Conservation (phyloP, 2,113 vertebrate species). For the cat (Felis catus) region F.catus_Fca126_mat1.0 CM031419.1:31552001-31552500, state of each 20-base stretch:
- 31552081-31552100: constrained; percentile 68
- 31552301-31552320: accelerated
- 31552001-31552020: neutral
- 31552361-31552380: neutral
- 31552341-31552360: neutral
- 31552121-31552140: constrained; percentile 5
- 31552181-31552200: constrained; percentile 54
- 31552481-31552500: neutral
- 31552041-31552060: neutral
- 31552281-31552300: neutral
- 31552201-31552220: constrained; percentile 53
- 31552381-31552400: neutral
- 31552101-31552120: neutral
- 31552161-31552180: constrained; percentile 63
- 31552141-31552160: constrained; percentile 63
- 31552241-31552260: neutral
- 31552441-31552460: constrained; percentile 35
- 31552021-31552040: neutral
- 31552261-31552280: neutral
- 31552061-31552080: constrained; percentile 36
- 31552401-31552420: neutral
- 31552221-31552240: constrained; percentile 15
- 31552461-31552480: constrained; percentile 17
- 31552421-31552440: neutral
- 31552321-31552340: accelerated